Evolutionary conservation across 2,797 vertebrate species (phyloP), one percentile per base, ranked within the genome.

Genomic region (Eurystomus glaucurus): DNA sequence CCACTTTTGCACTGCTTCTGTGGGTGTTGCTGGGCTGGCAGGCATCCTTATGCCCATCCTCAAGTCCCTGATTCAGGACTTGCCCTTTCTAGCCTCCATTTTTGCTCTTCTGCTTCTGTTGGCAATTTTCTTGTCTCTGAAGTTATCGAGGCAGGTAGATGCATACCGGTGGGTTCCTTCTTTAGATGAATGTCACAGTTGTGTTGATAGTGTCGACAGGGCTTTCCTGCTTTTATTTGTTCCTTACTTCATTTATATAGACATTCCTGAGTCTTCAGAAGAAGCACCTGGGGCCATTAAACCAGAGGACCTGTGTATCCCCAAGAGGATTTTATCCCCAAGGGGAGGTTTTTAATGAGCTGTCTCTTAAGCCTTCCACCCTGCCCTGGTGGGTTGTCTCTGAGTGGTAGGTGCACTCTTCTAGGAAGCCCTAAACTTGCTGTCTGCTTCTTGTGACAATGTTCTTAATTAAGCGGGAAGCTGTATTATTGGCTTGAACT

Each of bases 381-480:
- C 46, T 84, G 26, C 48, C 29, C 8, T 57, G 43, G 3, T 65
- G 81, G 46, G 14, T 96, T 96, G 52, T 83, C 57, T 58, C 29
- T 33, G 41, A 88, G 74, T 80, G 71, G 54, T 69, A 74, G 45
- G 11, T 57, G n/a, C 8, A 20, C 6, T 85, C 81, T 71, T 90
- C 39, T 65, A 71, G 69, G 87, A 81, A 78, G 61, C 52, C 77
- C 54, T 78, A 72, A 82, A 68, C 50, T 88, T 78, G 54, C 72
- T 94, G 33, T 62, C 65, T 90, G 19, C 50, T 75, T 64, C 46
- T 88, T 91, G 51, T 88, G 72, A 69, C 69, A 94, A 48, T 43
- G 6, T 37, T 89, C 57, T 78, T 90, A 93, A 95, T 91, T 88
- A 86, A 78, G 45, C 37, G 60, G 62, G n/a, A 75, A 72, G 17